A percentile compares a stretch with the other conserved stretches of the same genome.
These are phyloP conservation scores for Epinephelus fuscoguttatus DNA, from an alignment of 2,113 vertebrate species.

Conservation along the genomic window DNA sequence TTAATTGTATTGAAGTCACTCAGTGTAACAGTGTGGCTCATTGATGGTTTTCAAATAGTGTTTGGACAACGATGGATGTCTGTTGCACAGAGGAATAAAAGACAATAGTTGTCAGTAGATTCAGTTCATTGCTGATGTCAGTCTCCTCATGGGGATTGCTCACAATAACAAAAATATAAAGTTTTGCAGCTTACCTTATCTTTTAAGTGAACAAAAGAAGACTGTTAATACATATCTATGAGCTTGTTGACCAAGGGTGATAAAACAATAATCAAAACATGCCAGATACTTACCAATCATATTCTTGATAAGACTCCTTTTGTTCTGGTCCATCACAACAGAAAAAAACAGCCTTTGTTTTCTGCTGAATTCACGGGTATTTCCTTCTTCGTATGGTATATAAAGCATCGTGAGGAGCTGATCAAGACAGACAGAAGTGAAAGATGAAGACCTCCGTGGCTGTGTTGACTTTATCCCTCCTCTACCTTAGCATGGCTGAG, in stretches of 20 bases:
- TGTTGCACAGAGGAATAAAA: no score
- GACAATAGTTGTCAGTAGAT: background rate
- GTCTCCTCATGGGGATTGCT: background rate
- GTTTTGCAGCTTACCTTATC: background rate
- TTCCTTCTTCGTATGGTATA: conserved; percentile 20
- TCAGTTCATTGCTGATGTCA: background rate
- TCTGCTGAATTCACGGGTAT: background rate
- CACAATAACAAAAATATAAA: background rate
- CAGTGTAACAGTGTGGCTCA: no score
- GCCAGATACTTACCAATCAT: background rate
- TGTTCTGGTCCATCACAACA: no score
- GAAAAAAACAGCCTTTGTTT: background rate
- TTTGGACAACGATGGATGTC: no score
- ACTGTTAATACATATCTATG: background rate
- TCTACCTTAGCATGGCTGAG: conserved; percentile 15
- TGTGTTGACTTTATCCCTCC: background rate
- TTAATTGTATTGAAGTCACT: background rate
- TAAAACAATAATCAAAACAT: background rate
- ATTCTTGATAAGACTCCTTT: background rate
- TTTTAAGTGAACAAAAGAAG: background rate
- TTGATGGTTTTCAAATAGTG: no score
- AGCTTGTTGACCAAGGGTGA: background rate
- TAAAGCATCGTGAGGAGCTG: background rate
- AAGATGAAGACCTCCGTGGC: conserved; percentile 38
- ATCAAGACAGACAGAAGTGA: background rate